Base-by-base conservation (phyloP, 2,797 vertebrate species). In the Manis crassicaudata region DNA sequence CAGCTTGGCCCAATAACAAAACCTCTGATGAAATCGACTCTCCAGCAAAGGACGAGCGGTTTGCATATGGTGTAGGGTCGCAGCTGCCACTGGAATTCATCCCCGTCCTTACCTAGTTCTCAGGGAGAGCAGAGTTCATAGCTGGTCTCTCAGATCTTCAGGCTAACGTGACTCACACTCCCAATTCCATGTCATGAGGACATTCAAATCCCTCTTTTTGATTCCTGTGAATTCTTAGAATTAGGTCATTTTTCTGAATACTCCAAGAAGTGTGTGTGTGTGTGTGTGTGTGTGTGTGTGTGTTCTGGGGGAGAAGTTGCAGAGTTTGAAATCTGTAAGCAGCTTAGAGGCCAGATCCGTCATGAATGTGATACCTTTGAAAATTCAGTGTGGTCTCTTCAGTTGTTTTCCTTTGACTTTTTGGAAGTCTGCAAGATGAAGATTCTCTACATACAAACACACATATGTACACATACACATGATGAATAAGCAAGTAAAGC, bases 141-240 rank as follows among this genome's bases (percentile, higher is more conserved):
- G 75, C 62, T 65, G 56, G 20, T n/a, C 67, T 50, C 81, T 68
- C 72, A 93, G 62, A 92, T 68, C 58, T 16, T 43, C 46, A 95
- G 85, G 92, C 70, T 83, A 73, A 92, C 67, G 70, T 91, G 80
- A 75, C 68, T 68, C 75, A 63, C 54, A 68, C 16, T 68, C 14
- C 88, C 84, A 79, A 21, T 79, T 86, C 58, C 40, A 87, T 82
- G 63, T 77, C 85, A 43, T 29, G 76, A 92, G 88, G 90, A 89
- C 82, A 92, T 89, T 27, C n/a, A 87, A 87, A 75, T 90, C 70
- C 21, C 37, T 88, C 46, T 86, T 89, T 96, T 60, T 58, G 29
- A 25, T 83, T 89, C 93, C 80, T 92, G 13, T 37, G 92, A 80
- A 90, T 93, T 95, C 88, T 72, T 79, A 83, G 68, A 97, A 95